phyloP scores from a whole-genome alignment of 1,140 invertebrate species.

The Papilio helenus region DNA sequence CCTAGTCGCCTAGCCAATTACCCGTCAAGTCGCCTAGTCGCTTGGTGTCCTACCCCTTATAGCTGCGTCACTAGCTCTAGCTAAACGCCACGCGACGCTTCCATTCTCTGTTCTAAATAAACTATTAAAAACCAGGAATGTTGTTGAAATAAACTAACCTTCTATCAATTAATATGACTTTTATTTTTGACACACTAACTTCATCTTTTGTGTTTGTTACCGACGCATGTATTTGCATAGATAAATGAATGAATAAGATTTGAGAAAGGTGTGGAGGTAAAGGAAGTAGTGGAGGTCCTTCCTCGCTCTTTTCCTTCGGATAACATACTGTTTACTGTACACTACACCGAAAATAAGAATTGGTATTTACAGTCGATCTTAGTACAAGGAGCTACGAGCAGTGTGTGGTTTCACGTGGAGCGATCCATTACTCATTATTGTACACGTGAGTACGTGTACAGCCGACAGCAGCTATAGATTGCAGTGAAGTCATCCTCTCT shows the following conservation, averaged over 20 bases:
- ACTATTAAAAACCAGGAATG: not conserved
- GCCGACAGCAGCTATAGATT: constrained; percentile 31
- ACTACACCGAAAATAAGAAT: too few species aligned
- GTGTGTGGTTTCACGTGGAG: not conserved
- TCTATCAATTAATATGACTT: not conserved
- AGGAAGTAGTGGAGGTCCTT: too few species aligned
- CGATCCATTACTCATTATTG: constrained; percentile 29
- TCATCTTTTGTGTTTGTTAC: too few species aligned
- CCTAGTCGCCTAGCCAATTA: not conserved
- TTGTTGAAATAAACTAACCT: not conserved
- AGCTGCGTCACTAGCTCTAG: constrained; percentile 2
- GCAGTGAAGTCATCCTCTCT: constrained; percentile 43
- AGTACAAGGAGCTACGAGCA: not conserved
- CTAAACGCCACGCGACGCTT: not conserved
- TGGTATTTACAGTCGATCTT: not conserved
- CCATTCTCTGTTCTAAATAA: not conserved
- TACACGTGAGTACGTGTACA: not conserved
- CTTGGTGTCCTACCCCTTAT: too few species aligned
- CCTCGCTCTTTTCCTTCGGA: too few species aligned
- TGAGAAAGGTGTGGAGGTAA: too few species aligned
- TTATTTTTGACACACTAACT: not conserved
- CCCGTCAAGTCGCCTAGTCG: too few species aligned
- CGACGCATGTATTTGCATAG: too few species aligned
- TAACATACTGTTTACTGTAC: too few species aligned
- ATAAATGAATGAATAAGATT: too few species aligned